These are phyloP conservation scores for Empis livida DNA, from an alignment of 2,888 invertebrate species.

Conservation along the genomic window DNA sequence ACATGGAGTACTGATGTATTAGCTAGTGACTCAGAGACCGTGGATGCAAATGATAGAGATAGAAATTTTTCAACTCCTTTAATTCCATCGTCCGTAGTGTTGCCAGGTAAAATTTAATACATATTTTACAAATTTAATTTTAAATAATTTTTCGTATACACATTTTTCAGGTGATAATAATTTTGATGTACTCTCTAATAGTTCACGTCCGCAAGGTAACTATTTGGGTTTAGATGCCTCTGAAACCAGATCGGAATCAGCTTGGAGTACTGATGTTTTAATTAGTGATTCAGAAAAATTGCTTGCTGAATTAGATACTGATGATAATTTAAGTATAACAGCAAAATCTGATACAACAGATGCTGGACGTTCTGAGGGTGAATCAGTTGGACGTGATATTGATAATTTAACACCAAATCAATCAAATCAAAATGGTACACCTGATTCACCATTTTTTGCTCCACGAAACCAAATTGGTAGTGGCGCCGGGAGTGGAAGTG, in stretches of 20 bases:
- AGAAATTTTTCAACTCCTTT: constrained; percentile 37
- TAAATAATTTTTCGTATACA: too few species aligned
- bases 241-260: constrained; percentile 88
- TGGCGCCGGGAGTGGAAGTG: neutral
- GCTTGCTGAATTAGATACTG: constrained; percentile 59
- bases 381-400: constrained; percentile 14
- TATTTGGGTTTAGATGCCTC: constrained; percentile 54
- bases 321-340: constrained; percentile 52
- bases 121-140: neutral
- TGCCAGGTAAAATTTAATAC: constrained; percentile 21
- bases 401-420: constrained; percentile 10
- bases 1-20: constrained; percentile 98
- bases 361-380: constrained; percentile 39
- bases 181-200: constrained; percentile 27
- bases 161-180: constrained; percentile 36
- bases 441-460: constrained; percentile 20
- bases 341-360: constrained; percentile 61
- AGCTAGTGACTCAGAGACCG: constrained; percentile 90
- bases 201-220: constrained; percentile 22
- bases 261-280: constrained; percentile 95
- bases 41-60: constrained; percentile 61
- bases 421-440: constrained; percentile 13
- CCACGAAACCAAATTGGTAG: constrained; percentile 13
- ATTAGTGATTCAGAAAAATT: constrained; percentile 86
- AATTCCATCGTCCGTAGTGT: constrained; percentile 34